A percentile compares a stretch with the other conserved stretches of the same genome.
Conservation (phyloP, 2,113 vertebrate species). For the Marcusenius ussheri region DNA sequence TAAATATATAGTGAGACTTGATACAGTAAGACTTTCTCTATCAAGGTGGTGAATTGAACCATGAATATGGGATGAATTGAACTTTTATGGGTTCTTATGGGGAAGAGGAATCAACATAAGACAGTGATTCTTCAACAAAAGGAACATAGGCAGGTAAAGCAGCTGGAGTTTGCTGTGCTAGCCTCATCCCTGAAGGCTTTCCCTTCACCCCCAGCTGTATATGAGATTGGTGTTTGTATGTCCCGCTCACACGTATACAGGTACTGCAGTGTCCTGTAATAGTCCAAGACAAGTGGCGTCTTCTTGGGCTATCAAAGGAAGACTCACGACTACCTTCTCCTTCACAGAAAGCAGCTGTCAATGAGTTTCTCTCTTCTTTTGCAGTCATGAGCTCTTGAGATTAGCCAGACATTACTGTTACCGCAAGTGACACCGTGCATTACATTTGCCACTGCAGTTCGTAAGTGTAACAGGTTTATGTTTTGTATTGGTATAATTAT, state of each 20-base stretch:
- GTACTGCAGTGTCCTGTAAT: neutral
- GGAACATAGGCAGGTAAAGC: neutral
- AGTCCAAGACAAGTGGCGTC: neutral
- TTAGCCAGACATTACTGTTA: neutral
- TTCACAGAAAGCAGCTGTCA: neutral
- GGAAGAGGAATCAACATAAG: neutral
- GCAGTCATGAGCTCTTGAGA: neutral
- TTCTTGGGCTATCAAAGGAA: neutral
- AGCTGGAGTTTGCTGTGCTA: neutral
- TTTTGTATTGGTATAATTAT: too few species aligned
- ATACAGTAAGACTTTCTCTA: neutral
- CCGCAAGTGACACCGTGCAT: neutral
- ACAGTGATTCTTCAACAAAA: neutral
- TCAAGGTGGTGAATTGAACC: neutral
- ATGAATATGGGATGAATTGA: neutral
- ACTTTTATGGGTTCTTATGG: neutral
- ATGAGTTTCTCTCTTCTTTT: neutral
- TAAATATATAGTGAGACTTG: neutral
- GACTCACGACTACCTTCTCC: neutral
- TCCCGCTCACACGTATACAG: neutral
- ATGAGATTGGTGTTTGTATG: neutral
- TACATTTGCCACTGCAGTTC: neutral
- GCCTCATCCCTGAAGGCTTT: neutral
- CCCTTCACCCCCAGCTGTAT: neutral
- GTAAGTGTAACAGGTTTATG: too few species aligned